Percentiles rank a stretch among this genome's conserved stretches.
phyloP scores from a whole-genome alignment of 30 jellyfish, hydroid and myxozoan genomes.

The Aurelia aurita complex sp. Pacific region DNA sequence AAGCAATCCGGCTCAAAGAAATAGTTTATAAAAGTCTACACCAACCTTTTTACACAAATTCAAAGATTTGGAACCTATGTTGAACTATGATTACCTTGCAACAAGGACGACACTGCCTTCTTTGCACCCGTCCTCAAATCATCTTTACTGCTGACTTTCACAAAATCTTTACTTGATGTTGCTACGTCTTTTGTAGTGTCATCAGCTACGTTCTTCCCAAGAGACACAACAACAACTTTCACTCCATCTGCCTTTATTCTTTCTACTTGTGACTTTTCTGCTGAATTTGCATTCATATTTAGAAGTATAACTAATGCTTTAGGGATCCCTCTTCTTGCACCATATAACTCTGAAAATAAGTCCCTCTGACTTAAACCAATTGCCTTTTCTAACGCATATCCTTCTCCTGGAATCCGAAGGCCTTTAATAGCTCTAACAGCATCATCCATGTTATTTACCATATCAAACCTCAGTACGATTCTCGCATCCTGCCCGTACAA shows the following conservation, averaged over 20 bases:
- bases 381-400: conserved; percentile 34
- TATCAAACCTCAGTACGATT: conserved; percentile 9
- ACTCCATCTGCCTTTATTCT: conserved; percentile 35
- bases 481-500: conserved; percentile 36
- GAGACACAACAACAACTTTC: conserved; percentile 21
- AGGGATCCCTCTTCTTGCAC: conserved; percentile 59
- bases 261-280: not conserved
- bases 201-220: conserved; percentile 31
- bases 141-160: not conserved
- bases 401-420: conserved; percentile 5
- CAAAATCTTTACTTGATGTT: not conserved
- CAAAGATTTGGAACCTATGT: too few relatives aligned
- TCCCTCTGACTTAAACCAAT: conserved; percentile 61
- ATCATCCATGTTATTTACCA: not conserved
- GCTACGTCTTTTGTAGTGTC: conserved; percentile 9
- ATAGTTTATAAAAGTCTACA: too few relatives aligned
- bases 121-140: not conserved
- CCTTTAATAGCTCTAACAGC: not conserved
- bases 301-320: conserved; percentile 71
- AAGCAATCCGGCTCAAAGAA: too few relatives aligned
- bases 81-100: not conserved
- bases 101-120: not conserved
- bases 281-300: not conserved
- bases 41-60: too few relatives aligned
- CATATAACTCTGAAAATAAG: conserved; percentile 37